phyloP scores from a whole-genome alignment of 2,797 vertebrate species.

The Phrynocephalus vlangalii region DNA sequence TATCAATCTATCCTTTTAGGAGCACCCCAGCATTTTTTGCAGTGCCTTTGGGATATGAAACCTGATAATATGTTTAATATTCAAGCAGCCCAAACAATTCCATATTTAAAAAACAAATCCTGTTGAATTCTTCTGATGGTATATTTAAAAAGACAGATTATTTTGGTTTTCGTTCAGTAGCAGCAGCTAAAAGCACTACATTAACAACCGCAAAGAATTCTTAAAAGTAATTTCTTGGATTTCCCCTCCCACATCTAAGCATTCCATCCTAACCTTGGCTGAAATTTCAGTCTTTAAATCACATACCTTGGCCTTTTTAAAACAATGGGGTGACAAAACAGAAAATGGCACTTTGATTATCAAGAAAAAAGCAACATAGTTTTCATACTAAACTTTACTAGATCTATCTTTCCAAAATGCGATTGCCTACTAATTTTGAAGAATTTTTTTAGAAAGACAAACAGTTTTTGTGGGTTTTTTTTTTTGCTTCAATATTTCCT shows the following conservation, averaged over 20 bases:
- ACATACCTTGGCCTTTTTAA: background rate
- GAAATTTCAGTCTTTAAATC: background rate
- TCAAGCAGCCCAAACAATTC: slow-evolving; percentile 70
- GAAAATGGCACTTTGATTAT: slow-evolving; percentile 30
- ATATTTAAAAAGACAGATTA: slow-evolving; percentile 39
- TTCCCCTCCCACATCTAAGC: background rate
- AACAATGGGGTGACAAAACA: background rate
- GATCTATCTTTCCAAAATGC: slow-evolving; percentile 13
- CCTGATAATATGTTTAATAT: slow-evolving; percentile 74
- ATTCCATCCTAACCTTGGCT: background rate
- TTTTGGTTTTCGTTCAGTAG: slow-evolving; percentile 49
- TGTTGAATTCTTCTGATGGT: slow-evolving; percentile 47
- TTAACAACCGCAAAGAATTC: background rate
- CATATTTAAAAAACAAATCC: slow-evolving; percentile 66
- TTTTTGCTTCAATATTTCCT: background rate
- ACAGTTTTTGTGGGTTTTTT: background rate
- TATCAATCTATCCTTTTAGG: slow-evolving; percentile 73
- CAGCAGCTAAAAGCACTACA: slow-evolving; percentile 44
- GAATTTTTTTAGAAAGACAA: background rate
- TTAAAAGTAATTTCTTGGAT: background rate
- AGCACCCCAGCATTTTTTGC: slow-evolving; percentile 57
- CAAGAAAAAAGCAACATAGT: slow-evolving; percentile 24
- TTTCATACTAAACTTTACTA: slow-evolving; percentile 3
- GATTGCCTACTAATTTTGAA: slow-evolving; percentile 30
- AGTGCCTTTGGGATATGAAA: slow-evolving; percentile 66